Evolutionary conservation across 2,888 invertebrate genomes (phyloP).

Genomic region (Heliconius erato): DNA sequence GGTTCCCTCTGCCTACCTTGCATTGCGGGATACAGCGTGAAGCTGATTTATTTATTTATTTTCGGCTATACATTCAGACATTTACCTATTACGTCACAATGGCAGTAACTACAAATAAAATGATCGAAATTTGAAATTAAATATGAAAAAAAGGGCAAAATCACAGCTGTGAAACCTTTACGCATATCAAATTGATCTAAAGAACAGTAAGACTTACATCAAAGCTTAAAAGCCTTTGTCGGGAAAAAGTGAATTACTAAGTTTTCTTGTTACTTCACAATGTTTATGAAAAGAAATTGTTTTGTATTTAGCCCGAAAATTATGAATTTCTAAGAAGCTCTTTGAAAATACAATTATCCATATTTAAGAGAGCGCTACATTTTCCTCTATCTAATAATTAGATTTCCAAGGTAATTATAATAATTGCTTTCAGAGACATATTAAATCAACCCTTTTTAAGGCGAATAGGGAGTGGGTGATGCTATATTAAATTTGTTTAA

Average conservation of each 20-base stretch:
- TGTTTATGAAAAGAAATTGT: constrained; percentile 54
- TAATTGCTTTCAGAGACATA: constrained; percentile 81
- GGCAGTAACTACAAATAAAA: neutral
- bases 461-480: constrained; percentile 31
- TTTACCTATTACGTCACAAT: neutral
- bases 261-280: constrained; percentile 44
- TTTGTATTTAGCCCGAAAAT: constrained; percentile 64
- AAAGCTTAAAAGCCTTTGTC: constrained; percentile 27
- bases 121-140: neutral
- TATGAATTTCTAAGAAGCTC: constrained; percentile 70
- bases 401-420: constrained; percentile 78
- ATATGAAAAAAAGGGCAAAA: constrained; percentile 4
- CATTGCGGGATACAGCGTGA: too few relatives aligned
- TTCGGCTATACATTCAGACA: too few relatives aligned
- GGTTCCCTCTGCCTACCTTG: too few relatives aligned
- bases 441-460: constrained; percentile 70
- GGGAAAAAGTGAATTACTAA: constrained; percentile 34
- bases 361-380: constrained; percentile 69
- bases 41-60: too few relatives aligned
- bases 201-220: constrained; percentile 28
- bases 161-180: neutral
- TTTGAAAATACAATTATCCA: constrained; percentile 79
- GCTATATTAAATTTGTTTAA: neutral
- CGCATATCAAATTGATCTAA: constrained; percentile 25
- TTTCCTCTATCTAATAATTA: constrained; percentile 78